Evolutionary conservation across 2,888 invertebrate species (phyloP).

Genomic region (Rhamnusium bicolor): DNA sequence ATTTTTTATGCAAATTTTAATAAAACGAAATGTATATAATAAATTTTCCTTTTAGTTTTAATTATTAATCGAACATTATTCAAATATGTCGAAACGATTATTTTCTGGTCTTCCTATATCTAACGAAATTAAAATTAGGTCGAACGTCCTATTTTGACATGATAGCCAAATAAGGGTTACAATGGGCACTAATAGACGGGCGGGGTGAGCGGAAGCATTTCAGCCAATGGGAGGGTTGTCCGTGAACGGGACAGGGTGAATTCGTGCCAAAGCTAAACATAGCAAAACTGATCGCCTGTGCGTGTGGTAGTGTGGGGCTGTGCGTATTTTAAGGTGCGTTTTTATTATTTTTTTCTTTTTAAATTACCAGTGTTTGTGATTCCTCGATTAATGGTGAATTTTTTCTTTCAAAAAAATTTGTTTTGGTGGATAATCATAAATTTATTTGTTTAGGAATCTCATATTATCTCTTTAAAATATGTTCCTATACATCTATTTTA

Average conservation of each 20-base stretch:
- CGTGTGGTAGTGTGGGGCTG: constrained; percentile 55
- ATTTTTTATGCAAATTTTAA: neutral
- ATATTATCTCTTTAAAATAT: neutral
- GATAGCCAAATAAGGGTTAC: constrained; percentile 35
- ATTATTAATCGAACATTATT: neutral
- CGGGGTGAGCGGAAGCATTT: constrained; percentile 59
- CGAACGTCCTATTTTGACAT: constrained; percentile 37
- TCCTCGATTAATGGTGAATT: constrained; percentile 35
- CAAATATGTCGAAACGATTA: neutral
- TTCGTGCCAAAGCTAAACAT: constrained; percentile 60
- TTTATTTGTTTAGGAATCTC: neutral
- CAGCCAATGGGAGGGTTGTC: constrained; percentile 65
- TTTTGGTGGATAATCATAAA: neutral
- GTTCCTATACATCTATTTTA: neutral
- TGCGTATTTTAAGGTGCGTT: constrained; percentile 42
- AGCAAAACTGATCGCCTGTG: constrained; percentile 57
- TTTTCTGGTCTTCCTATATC: neutral
- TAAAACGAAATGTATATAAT: no score
- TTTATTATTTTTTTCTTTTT: constrained; percentile 36
- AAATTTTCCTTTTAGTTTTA: no score
- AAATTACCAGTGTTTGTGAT: constrained; percentile 31
- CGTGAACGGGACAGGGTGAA: constrained; percentile 67
- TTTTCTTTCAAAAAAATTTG: constrained; percentile 19
- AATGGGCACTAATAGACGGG: constrained; percentile 46
- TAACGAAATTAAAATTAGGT: constrained; percentile 29